phyloP scores from a whole-genome alignment of 2,113 vertebrate species.

The Ictalurus furcatus region DNA sequence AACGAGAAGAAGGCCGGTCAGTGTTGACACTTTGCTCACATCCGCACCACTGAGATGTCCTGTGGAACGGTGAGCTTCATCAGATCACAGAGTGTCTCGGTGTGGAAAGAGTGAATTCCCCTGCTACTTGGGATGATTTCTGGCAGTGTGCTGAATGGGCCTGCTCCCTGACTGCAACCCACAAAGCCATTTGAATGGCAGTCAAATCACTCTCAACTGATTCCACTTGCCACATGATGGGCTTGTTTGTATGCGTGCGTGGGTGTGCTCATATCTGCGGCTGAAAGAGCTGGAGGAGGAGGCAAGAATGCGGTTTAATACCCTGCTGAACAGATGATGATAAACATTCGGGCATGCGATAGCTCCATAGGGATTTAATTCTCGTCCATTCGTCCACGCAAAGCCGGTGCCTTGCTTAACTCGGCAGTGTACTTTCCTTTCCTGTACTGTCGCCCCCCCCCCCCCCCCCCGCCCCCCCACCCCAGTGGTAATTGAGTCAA shows the following conservation, averaged over 20 bases:
- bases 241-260: conserved; percentile 21
- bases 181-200: conserved; percentile 70
- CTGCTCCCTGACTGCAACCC: conserved; percentile 49
- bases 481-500: conserved; percentile 61
- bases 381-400: conserved; percentile 46
- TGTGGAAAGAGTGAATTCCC: conserved; percentile 37
- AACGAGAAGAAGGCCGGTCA: conserved; percentile 58
- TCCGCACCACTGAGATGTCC: conserved; percentile 34
- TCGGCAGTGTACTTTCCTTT: conserved; percentile 20
- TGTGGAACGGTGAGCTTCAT: conserved; percentile 13
- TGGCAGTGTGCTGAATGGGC: conserved; percentile 16
- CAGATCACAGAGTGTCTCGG: conserved; percentile 42
- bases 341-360: conserved; percentile 44
- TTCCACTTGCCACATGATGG: conserved; percentile 58
- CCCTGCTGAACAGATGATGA: conserved; percentile 21
- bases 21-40: conserved; percentile 62
- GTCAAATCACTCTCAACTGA: conserved; percentile 68
- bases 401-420: not conserved
- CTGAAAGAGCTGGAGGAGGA: conserved; percentile 33
- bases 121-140: not conserved
- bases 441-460: not conserved
- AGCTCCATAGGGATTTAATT: conserved; percentile 14
- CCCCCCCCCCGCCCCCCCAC: not conserved
- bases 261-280: conserved; percentile 31
- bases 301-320: conserved; percentile 25